Evolutionary conservation across 2,113 vertebrate genomes (phyloP), one percentile per base, ranked within the genome.

Genomic region (Baryphthengus martii): DNA sequence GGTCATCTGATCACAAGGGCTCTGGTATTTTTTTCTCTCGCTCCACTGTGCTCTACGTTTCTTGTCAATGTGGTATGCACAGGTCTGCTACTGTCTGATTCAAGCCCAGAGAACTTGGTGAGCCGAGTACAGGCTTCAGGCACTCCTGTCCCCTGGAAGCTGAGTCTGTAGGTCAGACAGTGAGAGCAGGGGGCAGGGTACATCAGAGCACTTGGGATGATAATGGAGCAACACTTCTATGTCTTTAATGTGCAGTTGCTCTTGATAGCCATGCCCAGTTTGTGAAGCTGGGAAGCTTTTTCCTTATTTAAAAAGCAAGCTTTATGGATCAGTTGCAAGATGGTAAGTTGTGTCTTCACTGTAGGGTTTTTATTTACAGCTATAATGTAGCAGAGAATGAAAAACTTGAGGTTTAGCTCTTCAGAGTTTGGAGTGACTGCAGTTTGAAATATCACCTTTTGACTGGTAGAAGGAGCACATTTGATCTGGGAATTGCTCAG

Each of bases 401-500:
- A 78, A 94, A 86, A 18, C 39, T 81, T 73, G 28, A 16, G 47
- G 2, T 83, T 80, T 40, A 93, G 55, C n/a, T 90, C 68, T 71
- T 88, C 75, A 40, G 56, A 74, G 65, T 86, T 61, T 65, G 52
- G 72, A 90, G 50, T 63, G 79, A 66, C 75, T 80, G 47, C 70
- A 44, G 52, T 71, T 81, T 79, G 89, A 93, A 96, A 75, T 71
- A 92, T 29, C 75, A 63, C 55, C 55, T 56, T 84, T 80, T 80
- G 82, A 83, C 75, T 83, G 80, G 40, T 14, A 72, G 78, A 90
- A 95, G 79, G 79, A 88, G 65, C 88, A 75, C 82, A 44, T 95
- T 78, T 94, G 88, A 70, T 75, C 59, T 59, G 67, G 56, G 82
- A 89, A 84, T 83, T 71, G 28, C 47, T 93, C 86, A 94, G 79